Evolutionary conservation across 2,113 vertebrate species (phyloP).

Genomic region (Sitta europaea): DNA sequence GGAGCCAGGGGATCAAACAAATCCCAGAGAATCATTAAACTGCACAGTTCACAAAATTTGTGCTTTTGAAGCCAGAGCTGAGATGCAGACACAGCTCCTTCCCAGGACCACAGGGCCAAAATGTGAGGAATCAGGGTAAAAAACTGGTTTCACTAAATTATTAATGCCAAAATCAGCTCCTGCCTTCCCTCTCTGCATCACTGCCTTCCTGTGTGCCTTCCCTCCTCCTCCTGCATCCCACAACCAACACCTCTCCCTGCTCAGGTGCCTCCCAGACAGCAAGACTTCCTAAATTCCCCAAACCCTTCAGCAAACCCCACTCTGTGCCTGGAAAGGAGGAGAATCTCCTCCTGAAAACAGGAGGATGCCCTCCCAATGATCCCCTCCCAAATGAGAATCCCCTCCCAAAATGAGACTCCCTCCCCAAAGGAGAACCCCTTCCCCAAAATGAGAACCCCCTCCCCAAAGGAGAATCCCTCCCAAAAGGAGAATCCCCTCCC

Average conservation of each 20-base stretch:
- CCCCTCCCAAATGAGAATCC: too few relatives aligned
- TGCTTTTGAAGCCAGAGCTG: background rate
- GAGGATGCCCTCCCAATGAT: too few relatives aligned
- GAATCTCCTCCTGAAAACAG: background rate
- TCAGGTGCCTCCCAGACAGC: background rate
- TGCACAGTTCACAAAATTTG: background rate
- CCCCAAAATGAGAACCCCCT: too few relatives aligned
- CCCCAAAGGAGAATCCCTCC: too few relatives aligned
- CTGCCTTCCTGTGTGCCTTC: too few relatives aligned
- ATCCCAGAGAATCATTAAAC: background rate
- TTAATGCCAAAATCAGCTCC: background rate
- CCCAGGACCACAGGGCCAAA: background rate
- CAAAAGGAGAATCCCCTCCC: too few relatives aligned
- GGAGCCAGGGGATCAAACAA: background rate
- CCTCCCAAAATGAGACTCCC: too few relatives aligned
- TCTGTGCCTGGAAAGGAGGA: accelerated
- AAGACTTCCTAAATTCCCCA: accelerated
- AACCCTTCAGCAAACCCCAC: background rate
- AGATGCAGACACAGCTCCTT: background rate
- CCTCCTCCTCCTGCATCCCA: background rate
- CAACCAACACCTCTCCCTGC: background rate
- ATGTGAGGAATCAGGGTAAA: background rate
- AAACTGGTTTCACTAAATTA: background rate
- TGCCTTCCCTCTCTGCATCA: background rate
- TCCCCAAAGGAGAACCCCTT: too few relatives aligned